phyloP scores from a whole-genome alignment of 2,888 invertebrate genomes.

The Zele albiditarsus region DNA sequence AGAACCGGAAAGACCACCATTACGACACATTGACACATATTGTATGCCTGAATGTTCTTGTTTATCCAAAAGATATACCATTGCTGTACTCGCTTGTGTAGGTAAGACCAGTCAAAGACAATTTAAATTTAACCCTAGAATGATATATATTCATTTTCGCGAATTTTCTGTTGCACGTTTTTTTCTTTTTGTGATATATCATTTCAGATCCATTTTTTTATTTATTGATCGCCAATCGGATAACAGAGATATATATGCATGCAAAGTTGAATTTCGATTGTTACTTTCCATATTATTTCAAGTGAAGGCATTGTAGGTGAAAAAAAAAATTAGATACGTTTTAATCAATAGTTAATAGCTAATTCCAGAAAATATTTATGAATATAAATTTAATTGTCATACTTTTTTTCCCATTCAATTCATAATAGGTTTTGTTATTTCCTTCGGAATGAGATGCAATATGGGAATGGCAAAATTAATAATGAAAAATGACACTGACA shows the following conservation, averaged over 20 bases:
- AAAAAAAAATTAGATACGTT: too few relatives aligned
- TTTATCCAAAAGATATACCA: constrained; percentile 89
- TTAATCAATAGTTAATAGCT: too few relatives aligned
- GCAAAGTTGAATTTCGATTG: too few relatives aligned
- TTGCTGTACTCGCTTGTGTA: constrained; percentile 88
- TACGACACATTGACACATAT: constrained; percentile 91
- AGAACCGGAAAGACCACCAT: constrained; percentile 88
- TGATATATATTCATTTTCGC: too few relatives aligned
- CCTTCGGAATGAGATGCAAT: constrained; percentile 98
- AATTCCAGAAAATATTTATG: not conserved
- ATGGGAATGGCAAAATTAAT: constrained; percentile 98
- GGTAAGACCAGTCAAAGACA: constrained; percentile 70
- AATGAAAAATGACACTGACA: constrained; percentile 75
- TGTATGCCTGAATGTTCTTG: constrained; percentile 90
- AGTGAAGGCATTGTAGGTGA: too few relatives aligned
- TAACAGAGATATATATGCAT: too few relatives aligned
- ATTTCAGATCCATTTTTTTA: too few relatives aligned
- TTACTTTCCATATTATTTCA: too few relatives aligned
- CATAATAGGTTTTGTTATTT: constrained; percentile 86
- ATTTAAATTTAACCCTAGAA: too few relatives aligned
- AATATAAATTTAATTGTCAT: constrained; percentile 9
- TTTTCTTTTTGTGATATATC: too few relatives aligned
- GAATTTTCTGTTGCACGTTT: too few relatives aligned
- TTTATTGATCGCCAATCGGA: too few relatives aligned
- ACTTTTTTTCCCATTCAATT: not conserved